Base-by-base conservation (phyloP, 2,113 vertebrate species). In the Clarias macrocephalus region DNA sequence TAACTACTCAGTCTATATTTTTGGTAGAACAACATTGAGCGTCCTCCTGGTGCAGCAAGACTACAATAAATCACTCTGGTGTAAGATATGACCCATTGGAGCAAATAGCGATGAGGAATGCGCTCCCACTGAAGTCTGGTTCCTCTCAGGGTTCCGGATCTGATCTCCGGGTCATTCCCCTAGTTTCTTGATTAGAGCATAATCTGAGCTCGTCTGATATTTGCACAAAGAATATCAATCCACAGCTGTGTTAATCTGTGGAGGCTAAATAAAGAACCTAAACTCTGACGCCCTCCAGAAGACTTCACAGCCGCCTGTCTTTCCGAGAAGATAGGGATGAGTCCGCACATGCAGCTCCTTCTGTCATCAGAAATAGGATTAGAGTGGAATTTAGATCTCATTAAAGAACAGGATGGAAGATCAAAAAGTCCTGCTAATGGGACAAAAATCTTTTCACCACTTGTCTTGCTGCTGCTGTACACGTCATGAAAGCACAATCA, bases 351-450 rank as follows among this genome's bases (percentile, higher is more conserved):
- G 52, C 75, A 56, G 75, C 48, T 56, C 75, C 13, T 23, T 76
- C 16, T 76, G 5, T 76, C 48, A 56, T 56, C 75, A 25, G 28
- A 56, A n/a, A 54, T 13, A 52, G 48, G 48, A 23, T 77, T 56
- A n/a, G 13, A 13, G 75, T 28, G 75, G 75, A 77, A 77, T 77
- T 77, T 56, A 77, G 25, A 77, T 28, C 75, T 56, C 48, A 77
- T 77, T 77, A 77, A 56, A 77, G 25, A 28, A 54, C 52, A 77
- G 3, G 6, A 28, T 3, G 13, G 21, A 76, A 52, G 42, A 52
- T 12, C 21, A 25, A 1, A 12, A 76, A 2, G 42, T 52, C 37
- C 73, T 52, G 73, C 21, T 52, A 25, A 76, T 12, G 5, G 37
- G 10, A 76, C 33, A n/a, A 10, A 52, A 13, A 76, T 23, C 37